Base-by-base conservation (phyloP, 1,140 invertebrate species). In the Drosophila yakuba region DNA sequence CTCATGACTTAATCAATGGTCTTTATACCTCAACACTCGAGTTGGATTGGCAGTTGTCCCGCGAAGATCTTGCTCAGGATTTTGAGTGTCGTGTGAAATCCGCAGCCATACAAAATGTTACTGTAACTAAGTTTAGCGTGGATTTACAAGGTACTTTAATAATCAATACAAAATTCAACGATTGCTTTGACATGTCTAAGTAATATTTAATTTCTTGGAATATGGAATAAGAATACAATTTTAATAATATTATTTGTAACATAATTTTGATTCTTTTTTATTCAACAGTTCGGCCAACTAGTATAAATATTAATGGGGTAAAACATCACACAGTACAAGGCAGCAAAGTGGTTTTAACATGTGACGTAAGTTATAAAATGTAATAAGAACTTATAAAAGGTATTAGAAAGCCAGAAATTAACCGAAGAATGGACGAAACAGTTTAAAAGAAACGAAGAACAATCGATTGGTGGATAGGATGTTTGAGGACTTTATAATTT, bases 51-150 rank as follows among this genome's bases (percentile, higher is more conserved):
- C 94, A 94, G 45, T 93, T 98, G 52, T 95, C 95, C 20, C 94
- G 97, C 35, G 95, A 95, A 38, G 97, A 98, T 93, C 93, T 98
- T 68, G 95, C 94, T 1, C 94, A 95, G 11, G 94, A 94, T 62
- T 95, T 97, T 82, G 95, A 95, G 85, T 98, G 97, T 93, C 94
- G 94, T 81, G 95, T 96, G 7, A 94, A 95, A 62, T 97, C 95
- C 71, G 94, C 94, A 20, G 96, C 96, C 2, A 93, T 97, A 32
- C 93, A 94, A 25, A 93, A 94, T 54, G 54, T 57, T 51, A 77
- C 90, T 57, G 60, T 73, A 41, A 91, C 93, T 73, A 94, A 94
- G 86, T 94, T 98, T 50, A 94, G 95, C 69, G 93, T 97, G 23
- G 96, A 97, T 91, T 95, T 98, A 54, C 95, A 97, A 93, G 97